Conservation (phyloP, 2,888 invertebrate genomes). For the Hoplodrina ambigua region DNA sequence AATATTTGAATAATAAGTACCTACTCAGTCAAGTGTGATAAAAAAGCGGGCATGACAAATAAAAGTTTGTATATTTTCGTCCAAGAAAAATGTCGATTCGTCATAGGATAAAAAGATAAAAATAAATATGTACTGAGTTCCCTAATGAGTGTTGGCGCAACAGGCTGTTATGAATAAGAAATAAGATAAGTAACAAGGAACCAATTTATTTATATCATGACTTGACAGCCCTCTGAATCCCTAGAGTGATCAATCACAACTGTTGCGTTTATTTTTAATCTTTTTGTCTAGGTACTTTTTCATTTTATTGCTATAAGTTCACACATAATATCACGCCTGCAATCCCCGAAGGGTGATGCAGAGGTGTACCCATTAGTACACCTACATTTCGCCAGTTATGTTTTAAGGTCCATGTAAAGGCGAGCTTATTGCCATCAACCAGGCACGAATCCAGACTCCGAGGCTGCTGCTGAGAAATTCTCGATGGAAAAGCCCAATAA, state of each 20-base stretch:
- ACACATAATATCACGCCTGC: no score
- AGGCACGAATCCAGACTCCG: no score
- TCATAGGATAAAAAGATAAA: background rate
- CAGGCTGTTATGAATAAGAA: background rate
- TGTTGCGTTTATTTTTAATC: background rate
- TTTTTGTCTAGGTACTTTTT: background rate
- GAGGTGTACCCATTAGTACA: no score
- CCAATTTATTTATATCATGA: background rate
- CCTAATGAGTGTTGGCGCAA: conserved; percentile 6
- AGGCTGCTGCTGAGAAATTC: no score
- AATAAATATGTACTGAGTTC: conserved; percentile 1
- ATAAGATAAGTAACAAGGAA: background rate
- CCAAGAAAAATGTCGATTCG: background rate
- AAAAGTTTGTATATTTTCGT: background rate
- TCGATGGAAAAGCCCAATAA: no score
- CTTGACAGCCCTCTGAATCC: background rate
- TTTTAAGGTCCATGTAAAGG: no score
- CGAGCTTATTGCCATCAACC: no score
- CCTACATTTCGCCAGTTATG: no score
- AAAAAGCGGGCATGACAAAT: background rate
- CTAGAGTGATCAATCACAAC: background rate
- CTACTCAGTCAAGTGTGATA: conserved; percentile 4
- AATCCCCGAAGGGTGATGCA: no score
- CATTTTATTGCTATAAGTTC: background rate
- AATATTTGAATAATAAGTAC: background rate